Evolutionary conservation across 2,113 vertebrate species (phyloP).

Genomic region (Thymallus thymallus): DNA sequence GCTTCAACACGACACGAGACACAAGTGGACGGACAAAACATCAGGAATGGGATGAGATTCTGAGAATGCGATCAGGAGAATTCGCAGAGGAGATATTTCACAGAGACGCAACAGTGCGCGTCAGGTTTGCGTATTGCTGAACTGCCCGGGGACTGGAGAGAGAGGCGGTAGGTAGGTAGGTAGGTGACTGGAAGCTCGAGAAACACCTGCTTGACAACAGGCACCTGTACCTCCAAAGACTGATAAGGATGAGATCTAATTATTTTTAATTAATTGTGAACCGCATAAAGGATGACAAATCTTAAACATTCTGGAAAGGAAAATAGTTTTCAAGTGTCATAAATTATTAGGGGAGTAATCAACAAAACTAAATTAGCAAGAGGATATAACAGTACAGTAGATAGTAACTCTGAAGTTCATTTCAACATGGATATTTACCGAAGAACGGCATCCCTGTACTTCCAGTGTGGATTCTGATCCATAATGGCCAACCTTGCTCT

Average conservation of each 20-base stretch:
- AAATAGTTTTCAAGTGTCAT: neutral
- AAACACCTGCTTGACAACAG: constrained; percentile 45
- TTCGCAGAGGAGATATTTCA: constrained; percentile 13
- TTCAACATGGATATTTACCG: neutral
- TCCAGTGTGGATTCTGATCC: neutral
- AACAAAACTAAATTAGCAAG: neutral
- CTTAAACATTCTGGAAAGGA: neutral
- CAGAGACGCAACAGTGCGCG: constrained; percentile 24
- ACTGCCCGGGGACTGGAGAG: constrained; percentile 14
- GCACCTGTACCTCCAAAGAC: constrained; percentile 23
- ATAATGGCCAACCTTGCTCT: neutral
- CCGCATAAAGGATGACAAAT: neutral
- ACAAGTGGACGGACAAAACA: constrained; percentile 40
- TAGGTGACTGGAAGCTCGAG: constrained; percentile 14
- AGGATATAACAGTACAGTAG: no score
- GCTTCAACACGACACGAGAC: constrained; percentile 52
- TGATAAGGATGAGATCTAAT: neutral
- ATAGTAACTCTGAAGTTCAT: neutral
- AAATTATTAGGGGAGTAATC: neutral
- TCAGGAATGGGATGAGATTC: constrained; percentile 16
- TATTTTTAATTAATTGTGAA: neutral
- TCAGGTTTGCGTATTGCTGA: constrained; percentile 19
- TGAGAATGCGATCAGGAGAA: constrained; percentile 9
- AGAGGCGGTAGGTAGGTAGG: constrained; percentile 45
- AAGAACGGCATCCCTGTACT: neutral